Evolutionary conservation across 2,888 invertebrate species (phyloP), one percentile per base, ranked within the genome.

Genomic region (Catocala fraxini): DNA sequence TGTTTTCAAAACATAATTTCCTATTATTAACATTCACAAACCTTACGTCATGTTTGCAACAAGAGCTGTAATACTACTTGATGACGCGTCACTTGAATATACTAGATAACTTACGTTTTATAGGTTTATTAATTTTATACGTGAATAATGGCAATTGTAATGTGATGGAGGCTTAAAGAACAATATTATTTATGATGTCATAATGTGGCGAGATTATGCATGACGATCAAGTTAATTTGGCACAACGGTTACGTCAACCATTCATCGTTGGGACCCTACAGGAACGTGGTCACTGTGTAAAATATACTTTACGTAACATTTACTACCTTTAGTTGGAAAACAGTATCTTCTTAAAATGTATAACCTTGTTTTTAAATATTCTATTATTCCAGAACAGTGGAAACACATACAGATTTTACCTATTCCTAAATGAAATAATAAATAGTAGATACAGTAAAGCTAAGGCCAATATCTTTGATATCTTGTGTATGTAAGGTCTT

Each of bases 1-100:
- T 79, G 79, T 81, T 84, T 83, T 82, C 75, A 80, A 79, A 87
- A 83, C 80, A 82, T 68, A 59, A 73, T 76, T 71, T 70, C 66
- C 75, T 80, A 80, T 77, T 75, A 76, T 68, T 80, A 79, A 68
- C 72, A 71, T 59, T 70, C 59, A 61, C 56, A 61, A 73, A 65
- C 48, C 59, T 79, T 64, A 71, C 79, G 80, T 82, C 80, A 81
- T 68, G 59, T 57, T 53, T 63, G 59, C 56, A 46, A 63, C 56
- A 60, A 64, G 64, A 70, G 69, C 49, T 68, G 57, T 68, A 39
- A 53, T 61, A n/a, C 48, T 51, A 49, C 61, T 64, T 70, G 68
- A 65, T 60, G 46, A 9, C 15, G 15, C 25, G 25, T 2, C 13
- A 6, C 6, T 46, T 46, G 15, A 15, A 6, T 5, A n/a, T 45